Percentiles rank a stretch among this genome's conserved stretches.
phyloP scores from a whole-genome alignment of 2,888 invertebrate genomes.

The Biston betularia region DNA sequence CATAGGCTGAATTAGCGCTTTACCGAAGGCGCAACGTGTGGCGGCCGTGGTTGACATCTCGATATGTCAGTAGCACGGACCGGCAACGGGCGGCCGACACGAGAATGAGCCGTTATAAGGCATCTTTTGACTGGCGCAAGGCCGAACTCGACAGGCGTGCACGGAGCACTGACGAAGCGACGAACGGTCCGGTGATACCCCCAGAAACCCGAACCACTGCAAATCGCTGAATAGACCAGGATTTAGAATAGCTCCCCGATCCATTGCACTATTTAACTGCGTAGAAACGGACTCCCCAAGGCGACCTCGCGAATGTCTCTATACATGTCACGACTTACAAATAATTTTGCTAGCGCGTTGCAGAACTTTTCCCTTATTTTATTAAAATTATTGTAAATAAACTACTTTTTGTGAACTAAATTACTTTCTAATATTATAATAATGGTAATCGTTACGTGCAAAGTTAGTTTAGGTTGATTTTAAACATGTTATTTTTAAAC shows the following conservation, averaged over 20 bases:
- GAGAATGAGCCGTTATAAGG: conserved; percentile 16
- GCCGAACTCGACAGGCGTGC: conserved; percentile 22
- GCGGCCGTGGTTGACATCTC: conserved; percentile 22
- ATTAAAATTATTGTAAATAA: neutral
- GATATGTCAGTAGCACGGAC: conserved; percentile 1
- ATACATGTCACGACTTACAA: conserved; percentile 20
- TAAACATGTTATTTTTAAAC: conserved; percentile 1
- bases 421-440: neutral
- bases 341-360: conserved; percentile 56
- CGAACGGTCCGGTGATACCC: conserved; percentile 35
- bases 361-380: conserved; percentile 33
- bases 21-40: conserved; percentile 31
- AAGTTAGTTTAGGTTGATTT: neutral
- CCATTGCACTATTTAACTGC: conserved; percentile 62
- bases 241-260: conserved; percentile 59
- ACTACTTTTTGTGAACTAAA: neutral
- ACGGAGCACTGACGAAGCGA: conserved; percentile 22
- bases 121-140: conserved; percentile 13
- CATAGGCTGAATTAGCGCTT: conserved; percentile 35
- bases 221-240: conserved; percentile 43
- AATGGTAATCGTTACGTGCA: neutral
- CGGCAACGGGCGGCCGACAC: conserved; percentile 23
- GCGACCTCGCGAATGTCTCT: neutral
- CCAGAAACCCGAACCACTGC: conserved; percentile 43
- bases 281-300: conserved; percentile 71